Evolutionary conservation across 2,113 vertebrate species (phyloP), one percentile per base, ranked within the genome.

Genomic region (Carettochelys insculpta): DNA sequence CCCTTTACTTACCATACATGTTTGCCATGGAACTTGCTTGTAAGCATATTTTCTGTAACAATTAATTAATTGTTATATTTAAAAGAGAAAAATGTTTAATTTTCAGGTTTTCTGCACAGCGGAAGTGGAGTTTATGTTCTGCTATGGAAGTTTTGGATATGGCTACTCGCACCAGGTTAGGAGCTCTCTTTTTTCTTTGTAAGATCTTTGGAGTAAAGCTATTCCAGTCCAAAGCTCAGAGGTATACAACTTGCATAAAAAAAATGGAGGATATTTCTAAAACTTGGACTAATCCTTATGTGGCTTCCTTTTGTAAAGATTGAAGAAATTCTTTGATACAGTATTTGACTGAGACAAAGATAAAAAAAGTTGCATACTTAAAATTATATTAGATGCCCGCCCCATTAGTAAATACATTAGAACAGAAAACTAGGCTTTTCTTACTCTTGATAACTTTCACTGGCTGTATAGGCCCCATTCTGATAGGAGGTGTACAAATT

Each of bases 141-240:
- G 95, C 83, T 97, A 97, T 84, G 97, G 96, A 94, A 90, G 85
- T 85, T 96, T 97, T 48, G 97, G 97, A 47, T 97, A 95, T 92
- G 97, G 97, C 92, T 97, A 94, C 94, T 97, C 97, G 83, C 97
- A 97, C 93, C 97, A 97, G 97, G 97, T 97, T 81, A 80, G 95
- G 93, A 78, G 13, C 6, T 38, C 16, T 82, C 50, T 95, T 58
- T 58, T 77, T 79, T 11, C 51, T 81, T 12, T 34, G 3, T 34
- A 31, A 61, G 34, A 34, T 34, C 16, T 65, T 65, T 65, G 34
- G 34, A 38, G 31, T 68, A 65, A 34, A n/a, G 61, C 61, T 38
- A 73, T 41, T 73, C 68, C 20, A 43, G 43, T 73, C 41, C 20
- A 73, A 73, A 73, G 5, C 22, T 25, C 71, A 45, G 71, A 73